These are phyloP conservation scores for Zoanthus sansibaricus DNA, from an alignment of 92 coral and sea anemone species.

Conservation along the genomic window DNA sequence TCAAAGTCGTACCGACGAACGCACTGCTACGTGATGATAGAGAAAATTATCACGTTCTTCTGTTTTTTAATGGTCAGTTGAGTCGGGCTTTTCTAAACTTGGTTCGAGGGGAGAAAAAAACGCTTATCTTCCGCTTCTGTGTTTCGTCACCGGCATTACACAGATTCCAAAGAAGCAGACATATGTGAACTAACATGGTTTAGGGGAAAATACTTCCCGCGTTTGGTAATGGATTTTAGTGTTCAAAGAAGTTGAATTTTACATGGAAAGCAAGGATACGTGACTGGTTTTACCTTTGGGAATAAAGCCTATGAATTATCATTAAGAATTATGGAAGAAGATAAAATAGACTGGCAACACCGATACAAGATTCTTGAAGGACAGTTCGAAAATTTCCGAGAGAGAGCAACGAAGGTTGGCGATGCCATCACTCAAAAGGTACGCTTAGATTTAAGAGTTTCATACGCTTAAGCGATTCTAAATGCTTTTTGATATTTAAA, in stretches of 20 bases:
- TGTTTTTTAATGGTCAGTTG: conserved; percentile 30
- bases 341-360: conserved; percentile 70
- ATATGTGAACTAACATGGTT: neutral
- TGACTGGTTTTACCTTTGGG: conserved; percentile 4
- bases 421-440: conserved; percentile 88
- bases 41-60: neutral
- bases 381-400: conserved; percentile 81
- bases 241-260: neutral
- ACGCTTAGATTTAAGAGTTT: conserved; percentile 13
- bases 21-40: conserved; percentile 32
- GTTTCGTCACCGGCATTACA: conserved; percentile 45
- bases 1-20: neutral
- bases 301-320: neutral
- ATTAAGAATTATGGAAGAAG: conserved; percentile 57
- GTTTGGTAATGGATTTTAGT: neutral
- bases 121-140: conserved; percentile 23
- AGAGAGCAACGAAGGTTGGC: conserved; percentile 86
- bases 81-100: conserved; percentile 14
- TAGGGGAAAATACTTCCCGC: conserved; percentile 14
- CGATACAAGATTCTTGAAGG: conserved; percentile 79
- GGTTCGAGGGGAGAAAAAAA: neutral
- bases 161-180: conserved; percentile 22
- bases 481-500: neutral
- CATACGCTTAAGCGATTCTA: neutral
- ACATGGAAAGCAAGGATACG: conserved; percentile 11